Evolutionary conservation across 2,797 vertebrate genomes (phyloP).

Genomic region (Philypnodon macrostomus): DNA sequence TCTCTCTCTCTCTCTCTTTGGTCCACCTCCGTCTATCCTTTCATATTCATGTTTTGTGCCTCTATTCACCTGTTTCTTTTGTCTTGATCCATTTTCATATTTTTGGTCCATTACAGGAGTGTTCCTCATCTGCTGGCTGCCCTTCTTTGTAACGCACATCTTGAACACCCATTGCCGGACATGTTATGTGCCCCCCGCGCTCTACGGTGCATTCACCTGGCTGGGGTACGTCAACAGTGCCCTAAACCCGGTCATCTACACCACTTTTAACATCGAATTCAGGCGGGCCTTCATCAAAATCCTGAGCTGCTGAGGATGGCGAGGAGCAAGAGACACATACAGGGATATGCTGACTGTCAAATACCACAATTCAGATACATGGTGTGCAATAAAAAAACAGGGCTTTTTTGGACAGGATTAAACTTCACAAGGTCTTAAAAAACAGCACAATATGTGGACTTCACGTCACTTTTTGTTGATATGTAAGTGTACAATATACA

Average conservation of each 20-base stretch:
- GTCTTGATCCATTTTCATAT: constrained; percentile 14
- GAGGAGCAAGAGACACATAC: too few relatives aligned
- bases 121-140: constrained; percentile 95
- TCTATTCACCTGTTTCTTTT: neutral
- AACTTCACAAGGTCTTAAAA: constrained; percentile 17
- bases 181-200: constrained; percentile 82
- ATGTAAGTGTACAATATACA: constrained; percentile 42
- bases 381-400: constrained; percentile 28
- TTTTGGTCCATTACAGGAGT: constrained; percentile 75
- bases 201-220: constrained; percentile 93
- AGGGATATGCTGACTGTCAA: constrained; percentile 38
- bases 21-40: too few relatives aligned
- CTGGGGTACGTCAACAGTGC: constrained; percentile 93
- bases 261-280: constrained; percentile 93
- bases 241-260: constrained; percentile 93
- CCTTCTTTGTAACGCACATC: constrained; percentile 94
- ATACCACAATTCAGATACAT: constrained; percentile 2
- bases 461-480: too few relatives aligned
- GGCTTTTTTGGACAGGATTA: constrained; percentile 34
- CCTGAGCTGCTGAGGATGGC: constrained; percentile 87
- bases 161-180: constrained; percentile 89
- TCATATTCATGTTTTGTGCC: neutral
- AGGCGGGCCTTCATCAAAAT: constrained; percentile 94
- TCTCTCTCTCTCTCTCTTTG: constrained; percentile 7
- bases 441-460: constrained; percentile 36